A percentile compares a stretch with the other conserved stretches of the same genome.
Evolutionary conservation across 2,797 vertebrate species (phyloP).

Genomic region (Gymnothorax javanicus): DNA sequence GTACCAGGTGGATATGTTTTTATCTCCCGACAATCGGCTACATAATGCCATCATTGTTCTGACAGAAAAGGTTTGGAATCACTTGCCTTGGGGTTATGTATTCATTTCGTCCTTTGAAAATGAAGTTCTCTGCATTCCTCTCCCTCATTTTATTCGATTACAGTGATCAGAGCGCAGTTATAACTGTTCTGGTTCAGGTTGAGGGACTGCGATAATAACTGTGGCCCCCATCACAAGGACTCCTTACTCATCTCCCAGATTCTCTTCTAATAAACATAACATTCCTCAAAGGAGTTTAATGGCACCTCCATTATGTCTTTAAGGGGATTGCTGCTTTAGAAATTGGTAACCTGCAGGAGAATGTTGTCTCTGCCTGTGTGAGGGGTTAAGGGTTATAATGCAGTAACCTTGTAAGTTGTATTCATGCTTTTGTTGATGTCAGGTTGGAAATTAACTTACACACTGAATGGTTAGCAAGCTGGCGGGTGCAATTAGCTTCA

Average conservation of each 20-base stretch:
- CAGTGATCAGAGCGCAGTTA: constrained; percentile 58
- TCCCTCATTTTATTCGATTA: constrained; percentile 61
- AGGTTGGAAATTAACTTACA: constrained; percentile 60
- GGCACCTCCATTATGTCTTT: neutral
- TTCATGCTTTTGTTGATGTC: constrained; percentile 53
- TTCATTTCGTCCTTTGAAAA: constrained; percentile 51
- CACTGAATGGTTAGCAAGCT: constrained; percentile 59
- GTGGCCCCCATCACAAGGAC: neutral
- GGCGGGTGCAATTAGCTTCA: constrained; percentile 69
- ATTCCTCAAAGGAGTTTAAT: neutral
- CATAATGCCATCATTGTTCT: constrained; percentile 55
- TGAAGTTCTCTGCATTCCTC: constrained; percentile 40
- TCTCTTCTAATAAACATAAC: neutral
- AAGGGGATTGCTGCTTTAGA: neutral
- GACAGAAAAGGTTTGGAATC: constrained; percentile 43
- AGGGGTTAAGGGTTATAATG: constrained; percentile 40
- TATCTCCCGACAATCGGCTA: constrained; percentile 37
- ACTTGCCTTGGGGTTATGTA: constrained; percentile 42
- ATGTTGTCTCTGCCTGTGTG: neutral
- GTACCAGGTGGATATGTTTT: neutral
- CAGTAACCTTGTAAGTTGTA: constrained; percentile 48
- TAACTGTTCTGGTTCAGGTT: constrained; percentile 52
- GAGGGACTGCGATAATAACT: constrained; percentile 51
- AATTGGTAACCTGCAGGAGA: neutral
- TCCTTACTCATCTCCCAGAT: neutral